Base-by-base conservation (phyloP, 2,888 invertebrate genomes). In the Parnassius orleans region DNA sequence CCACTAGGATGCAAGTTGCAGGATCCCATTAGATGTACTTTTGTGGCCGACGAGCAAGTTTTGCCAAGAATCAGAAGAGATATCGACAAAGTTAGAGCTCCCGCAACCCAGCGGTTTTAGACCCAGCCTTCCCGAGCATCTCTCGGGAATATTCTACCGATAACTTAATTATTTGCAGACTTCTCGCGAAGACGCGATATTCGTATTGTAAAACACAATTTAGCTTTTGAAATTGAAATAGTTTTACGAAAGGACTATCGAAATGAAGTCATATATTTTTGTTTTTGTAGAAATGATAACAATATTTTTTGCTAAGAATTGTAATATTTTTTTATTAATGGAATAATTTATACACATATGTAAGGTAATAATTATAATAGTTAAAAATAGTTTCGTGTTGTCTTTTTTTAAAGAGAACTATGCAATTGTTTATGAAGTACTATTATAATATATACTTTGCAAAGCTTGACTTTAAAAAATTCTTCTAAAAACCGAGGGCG, bases 61-160 rank as follows among this genome's bases (percentile, higher is more conserved):
- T 82, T 83, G 80, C 76, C 76, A 74, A 76, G 74, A 79, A 78
- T 76, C 69, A 72, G 75, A 76, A 79, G 81, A 83, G 80, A 78
- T 80, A 83, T 85, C 81, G 80, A 72, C 76, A 76, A 85, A 86
- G 83, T 84, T 86, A 72, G 67, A 73, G 72, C 73, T 77, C 72
- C 48, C n/a, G 48, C 76, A 74, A 50, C 48, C 14, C 42, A 42
- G 42, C 54, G 48, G 47, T 44, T 46, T 15, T 14, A 24, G 55
- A 24, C 15, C 11, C 19, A 10, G 50, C 51, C 41, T n/a, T 43
- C 52, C 41, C 50, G 50, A 48, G 48, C 60, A 43, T 47, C 68
- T 66, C 65, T 62, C 48, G 64, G 65, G 68, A 68, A 63, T 65
- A 64, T 76, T 76, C 76, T 75, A 74, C 77, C 78, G 73, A 77